Evolutionary conservation across 2,888 invertebrate genomes (phyloP).

Genomic region (Lumbricus terrestris): DNA sequence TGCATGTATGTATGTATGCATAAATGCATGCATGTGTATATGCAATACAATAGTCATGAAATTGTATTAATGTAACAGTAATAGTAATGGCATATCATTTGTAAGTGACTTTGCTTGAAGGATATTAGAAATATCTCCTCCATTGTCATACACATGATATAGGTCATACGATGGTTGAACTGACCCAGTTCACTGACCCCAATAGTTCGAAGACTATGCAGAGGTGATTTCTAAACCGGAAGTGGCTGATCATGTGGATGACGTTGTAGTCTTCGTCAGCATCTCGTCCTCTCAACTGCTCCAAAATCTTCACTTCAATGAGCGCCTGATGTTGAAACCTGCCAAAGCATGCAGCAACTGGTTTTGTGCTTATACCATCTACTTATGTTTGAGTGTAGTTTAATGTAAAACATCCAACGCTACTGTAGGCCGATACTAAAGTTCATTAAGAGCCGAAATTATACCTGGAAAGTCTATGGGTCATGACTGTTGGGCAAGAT

Average conservation of each 20-base stretch:
- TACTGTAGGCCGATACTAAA: background rate
- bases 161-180: background rate
- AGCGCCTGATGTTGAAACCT: constrained; percentile 94
- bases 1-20: too few relatives aligned
- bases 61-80: too few relatives aligned
- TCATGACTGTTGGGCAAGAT: too few relatives aligned
- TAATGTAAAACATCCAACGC: background rate
- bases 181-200: constrained; percentile 69
- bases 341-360: background rate
- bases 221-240: constrained; percentile 92
- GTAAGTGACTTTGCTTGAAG: too few relatives aligned
- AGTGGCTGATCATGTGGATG: constrained; percentile 94
- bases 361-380: background rate
- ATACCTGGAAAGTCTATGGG: too few relatives aligned
- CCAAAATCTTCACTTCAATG: constrained; percentile 88
- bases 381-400: too few relatives aligned
- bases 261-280: constrained; percentile 83
- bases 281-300: constrained; percentile 85
- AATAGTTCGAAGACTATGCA: constrained; percentile 96
- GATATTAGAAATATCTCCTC: background rate
- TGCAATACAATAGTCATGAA: too few relatives aligned
- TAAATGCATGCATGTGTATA: too few relatives aligned
- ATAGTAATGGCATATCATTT: too few relatives aligned
- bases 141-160: background rate
- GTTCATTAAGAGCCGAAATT: too few relatives aligned